Percentiles rank a stretch among this genome's conserved stretches.
Evolutionary conservation across 2,888 invertebrate species (phyloP).

Genomic region (Eristalis tenax): DNA sequence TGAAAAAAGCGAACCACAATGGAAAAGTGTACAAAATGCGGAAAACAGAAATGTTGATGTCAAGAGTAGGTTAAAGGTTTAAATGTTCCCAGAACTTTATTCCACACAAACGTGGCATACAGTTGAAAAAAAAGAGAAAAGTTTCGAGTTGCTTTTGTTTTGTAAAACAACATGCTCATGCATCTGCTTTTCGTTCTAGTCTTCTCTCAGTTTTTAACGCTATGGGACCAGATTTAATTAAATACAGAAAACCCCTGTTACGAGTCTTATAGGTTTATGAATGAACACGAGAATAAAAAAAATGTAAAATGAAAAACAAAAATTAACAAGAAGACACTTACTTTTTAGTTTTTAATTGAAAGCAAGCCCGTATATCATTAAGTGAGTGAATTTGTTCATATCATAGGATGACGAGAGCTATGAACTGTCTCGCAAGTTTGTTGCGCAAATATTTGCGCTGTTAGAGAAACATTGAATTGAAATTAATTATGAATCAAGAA

Average conservation of each 20-base stretch:
- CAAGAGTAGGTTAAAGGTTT: too few species aligned
- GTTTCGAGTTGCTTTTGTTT: neutral
- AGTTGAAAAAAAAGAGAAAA: neutral
- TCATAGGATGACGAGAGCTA: constrained; percentile 6
- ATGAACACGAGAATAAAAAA: neutral
- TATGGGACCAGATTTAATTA: constrained; percentile 45
- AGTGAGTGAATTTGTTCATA: constrained; percentile 21
- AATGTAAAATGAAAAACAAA: too few species aligned
- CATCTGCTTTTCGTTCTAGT: neutral
- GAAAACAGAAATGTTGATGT: too few species aligned
- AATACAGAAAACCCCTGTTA: constrained; percentile 30
- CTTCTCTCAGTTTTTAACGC: constrained; percentile 8
- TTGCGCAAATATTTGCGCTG: neutral
- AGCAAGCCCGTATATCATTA: neutral
- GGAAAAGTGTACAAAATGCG: too few species aligned
- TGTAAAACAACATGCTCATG: neutral
- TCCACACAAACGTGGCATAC: too few species aligned
- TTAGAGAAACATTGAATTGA: neutral
- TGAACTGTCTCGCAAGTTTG: constrained; percentile 14
- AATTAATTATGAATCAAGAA: neutral
- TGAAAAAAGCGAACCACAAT: too few species aligned
- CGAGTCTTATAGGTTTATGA: constrained; percentile 15
- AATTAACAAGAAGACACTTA: too few species aligned
- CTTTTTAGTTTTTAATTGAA: constrained; percentile 1
- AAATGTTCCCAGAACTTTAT: too few species aligned